A percentile compares a stretch with the other conserved stretches of the same genome.
phyloP scores from a whole-genome alignment of 2,797 vertebrate species.

The Gadopsis bispinosus region DNA sequence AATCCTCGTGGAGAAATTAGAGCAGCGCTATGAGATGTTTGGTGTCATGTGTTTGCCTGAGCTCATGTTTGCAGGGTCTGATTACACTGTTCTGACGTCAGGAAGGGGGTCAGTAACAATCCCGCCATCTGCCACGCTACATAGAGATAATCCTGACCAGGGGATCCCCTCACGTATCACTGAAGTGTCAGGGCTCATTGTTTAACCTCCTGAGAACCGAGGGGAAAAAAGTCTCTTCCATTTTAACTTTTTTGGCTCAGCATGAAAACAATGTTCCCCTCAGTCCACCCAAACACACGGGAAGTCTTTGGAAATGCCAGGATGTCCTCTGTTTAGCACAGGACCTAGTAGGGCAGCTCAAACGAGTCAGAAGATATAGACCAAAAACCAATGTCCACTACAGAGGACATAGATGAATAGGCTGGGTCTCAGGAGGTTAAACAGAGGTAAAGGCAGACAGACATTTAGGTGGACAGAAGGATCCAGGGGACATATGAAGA shows the following conservation, averaged over 20 bases:
- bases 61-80: conserved; percentile 64
- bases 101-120: conserved; percentile 59
- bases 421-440: not conserved
- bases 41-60: conserved; percentile 62
- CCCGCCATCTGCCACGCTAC: conserved; percentile 57
- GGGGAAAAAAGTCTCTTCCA: too few species aligned
- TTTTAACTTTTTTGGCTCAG: too few species aligned
- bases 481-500: conserved; percentile 5
- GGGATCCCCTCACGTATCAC: conserved; percentile 56
- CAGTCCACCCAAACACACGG: too few species aligned
- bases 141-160: conserved; percentile 30
- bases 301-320: too few species aligned
- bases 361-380: too few species aligned
- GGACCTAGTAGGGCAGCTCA: too few species aligned
- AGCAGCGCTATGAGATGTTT: conserved; percentile 51
- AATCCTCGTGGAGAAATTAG: conserved; percentile 58
- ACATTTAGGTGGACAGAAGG: conserved; percentile 6
- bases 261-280: too few species aligned
- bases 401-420: too few species aligned
- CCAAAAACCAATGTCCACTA: too few species aligned
- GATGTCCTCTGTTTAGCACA: too few species aligned
- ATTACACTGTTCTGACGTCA: conserved; percentile 75
- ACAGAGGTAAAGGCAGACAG: not conserved
- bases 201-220: not conserved
- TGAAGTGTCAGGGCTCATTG: conserved; percentile 25